Percentiles rank a stretch among this genome's conserved stretches.
Conservation (phyloP, 2,888 invertebrate genomes). For the Microctonus hyperodae region DNA sequence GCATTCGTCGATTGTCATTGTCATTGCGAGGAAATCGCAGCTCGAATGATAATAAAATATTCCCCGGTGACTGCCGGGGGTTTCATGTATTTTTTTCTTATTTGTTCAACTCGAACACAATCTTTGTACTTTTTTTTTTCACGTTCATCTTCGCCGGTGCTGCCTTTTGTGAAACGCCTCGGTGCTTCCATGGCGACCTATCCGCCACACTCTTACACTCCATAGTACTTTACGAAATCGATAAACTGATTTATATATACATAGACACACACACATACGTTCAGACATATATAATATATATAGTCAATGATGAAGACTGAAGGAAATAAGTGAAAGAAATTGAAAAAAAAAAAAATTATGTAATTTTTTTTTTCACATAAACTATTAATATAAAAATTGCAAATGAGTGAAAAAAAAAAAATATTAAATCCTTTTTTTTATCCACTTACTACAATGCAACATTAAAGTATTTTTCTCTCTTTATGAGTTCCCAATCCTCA, state of each 20-base stretch:
- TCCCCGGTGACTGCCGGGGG: slow-evolving; percentile 13
- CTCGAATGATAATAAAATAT: slow-evolving; percentile 25
- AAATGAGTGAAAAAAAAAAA: neutral
- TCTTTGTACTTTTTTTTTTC: slow-evolving; percentile 14
- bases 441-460: neutral
- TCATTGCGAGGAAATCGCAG: slow-evolving; percentile 13
- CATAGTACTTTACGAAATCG: slow-evolving; percentile 10
- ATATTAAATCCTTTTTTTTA: neutral
- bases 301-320: neutral
- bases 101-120: neutral
- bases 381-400: neutral
- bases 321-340: neutral
- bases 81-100: slow-evolving; percentile 8
- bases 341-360: neutral
- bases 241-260: slow-evolving; percentile 6
- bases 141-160: slow-evolving; percentile 8
- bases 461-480: neutral
- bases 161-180: slow-evolving; percentile 15
- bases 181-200: slow-evolving; percentile 22
- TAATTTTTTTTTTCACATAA: too few species aligned
- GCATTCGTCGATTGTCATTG: neutral
- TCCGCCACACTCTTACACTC: neutral
- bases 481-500: neutral
- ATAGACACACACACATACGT: too few species aligned
- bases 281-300: too few species aligned